Percentiles rank a stretch among this genome's conserved stretches.
Evolutionary conservation across 2,113 vertebrate species (phyloP).

Genomic region (Tretioscincus oriximinensis): DNA sequence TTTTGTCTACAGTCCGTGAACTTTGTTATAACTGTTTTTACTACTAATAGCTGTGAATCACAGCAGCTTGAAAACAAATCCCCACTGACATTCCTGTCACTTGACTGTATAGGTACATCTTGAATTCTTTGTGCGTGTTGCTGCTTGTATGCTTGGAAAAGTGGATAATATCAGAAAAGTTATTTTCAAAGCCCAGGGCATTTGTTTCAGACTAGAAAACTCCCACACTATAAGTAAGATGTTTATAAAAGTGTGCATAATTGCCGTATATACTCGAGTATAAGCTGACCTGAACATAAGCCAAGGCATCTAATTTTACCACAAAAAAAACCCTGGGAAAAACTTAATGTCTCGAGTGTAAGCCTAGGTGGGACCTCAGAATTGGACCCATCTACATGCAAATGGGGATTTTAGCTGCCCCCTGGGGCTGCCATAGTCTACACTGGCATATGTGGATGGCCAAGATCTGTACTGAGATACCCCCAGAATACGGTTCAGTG

Average conservation of each 20-base stretch:
- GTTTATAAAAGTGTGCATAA: conserved; percentile 8
- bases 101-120: not conserved
- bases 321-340: too few relatives aligned
- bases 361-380: too few relatives aligned
- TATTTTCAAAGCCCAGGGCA: not conserved
- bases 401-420: too few relatives aligned
- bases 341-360: too few relatives aligned
- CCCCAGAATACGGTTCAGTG: too few relatives aligned
- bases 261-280: not conserved
- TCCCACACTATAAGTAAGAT: not conserved
- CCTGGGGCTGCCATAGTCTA: too few relatives aligned
- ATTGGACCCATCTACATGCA: too few relatives aligned
- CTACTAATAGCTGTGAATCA: not conserved
- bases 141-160: not conserved
- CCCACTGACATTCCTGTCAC: not conserved
- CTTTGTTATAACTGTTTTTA: not conserved
- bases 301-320: too few relatives aligned
- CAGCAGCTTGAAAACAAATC: not conserved
- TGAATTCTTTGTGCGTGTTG: not conserved
- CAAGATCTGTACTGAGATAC: too few relatives aligned
- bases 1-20: not conserved
- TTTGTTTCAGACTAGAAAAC: conserved; percentile 24
- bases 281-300: too few relatives aligned
- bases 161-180: not conserved
- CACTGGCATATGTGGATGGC: too few relatives aligned